Percentiles rank a stretch among this genome's conserved stretches.
These are phyloP conservation scores for Hirtodrosophila alboralis DNA, from an alignment of 2,888 invertebrate species.

Conservation along the genomic window DNA sequence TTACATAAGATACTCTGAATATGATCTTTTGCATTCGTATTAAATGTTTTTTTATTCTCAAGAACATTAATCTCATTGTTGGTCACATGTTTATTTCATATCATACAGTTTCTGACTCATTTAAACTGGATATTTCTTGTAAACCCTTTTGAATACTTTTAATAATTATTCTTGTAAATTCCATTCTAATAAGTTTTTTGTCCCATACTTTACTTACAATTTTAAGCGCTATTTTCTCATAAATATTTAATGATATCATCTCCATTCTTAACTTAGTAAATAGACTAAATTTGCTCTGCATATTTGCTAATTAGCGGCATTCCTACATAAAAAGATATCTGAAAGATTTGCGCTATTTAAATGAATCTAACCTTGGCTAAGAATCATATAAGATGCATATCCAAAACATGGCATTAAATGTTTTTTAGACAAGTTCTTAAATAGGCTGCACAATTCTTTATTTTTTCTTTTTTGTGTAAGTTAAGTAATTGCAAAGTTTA, in stretches of 20 bases:
- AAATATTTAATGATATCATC: constrained; percentile 63
- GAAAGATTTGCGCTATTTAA: constrained; percentile 37
- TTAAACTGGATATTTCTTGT: constrained; percentile 54
- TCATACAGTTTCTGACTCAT: constrained; percentile 7
- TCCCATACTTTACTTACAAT: not conserved
- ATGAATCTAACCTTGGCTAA: constrained; percentile 68
- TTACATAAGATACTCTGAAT: no score
- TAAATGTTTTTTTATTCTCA: constrained; percentile 1
- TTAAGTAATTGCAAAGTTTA: constrained; percentile 35
- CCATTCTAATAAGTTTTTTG: not conserved
- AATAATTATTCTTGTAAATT: not conserved
- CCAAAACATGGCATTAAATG: constrained; percentile 28
- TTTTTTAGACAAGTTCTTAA: constrained; percentile 21
- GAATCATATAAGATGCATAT: constrained; percentile 34
- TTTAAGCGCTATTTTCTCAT: not conserved
- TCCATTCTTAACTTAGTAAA: constrained; percentile 37
- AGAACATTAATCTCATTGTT: constrained; percentile 14
- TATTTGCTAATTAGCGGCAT: constrained; percentile 70
- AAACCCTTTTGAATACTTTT: constrained; percentile 5
- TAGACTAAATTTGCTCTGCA: constrained; percentile 47
- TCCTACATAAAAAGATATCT: constrained; percentile 32
- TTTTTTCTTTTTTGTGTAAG: constrained; percentile 20
- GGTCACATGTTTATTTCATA: constrained; percentile 5
- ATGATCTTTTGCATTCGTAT: not conserved
- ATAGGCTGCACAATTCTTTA: constrained; percentile 18